Base-by-base conservation (phyloP, 1,140 invertebrate species). In the Mactra quadrangularis region DNA sequence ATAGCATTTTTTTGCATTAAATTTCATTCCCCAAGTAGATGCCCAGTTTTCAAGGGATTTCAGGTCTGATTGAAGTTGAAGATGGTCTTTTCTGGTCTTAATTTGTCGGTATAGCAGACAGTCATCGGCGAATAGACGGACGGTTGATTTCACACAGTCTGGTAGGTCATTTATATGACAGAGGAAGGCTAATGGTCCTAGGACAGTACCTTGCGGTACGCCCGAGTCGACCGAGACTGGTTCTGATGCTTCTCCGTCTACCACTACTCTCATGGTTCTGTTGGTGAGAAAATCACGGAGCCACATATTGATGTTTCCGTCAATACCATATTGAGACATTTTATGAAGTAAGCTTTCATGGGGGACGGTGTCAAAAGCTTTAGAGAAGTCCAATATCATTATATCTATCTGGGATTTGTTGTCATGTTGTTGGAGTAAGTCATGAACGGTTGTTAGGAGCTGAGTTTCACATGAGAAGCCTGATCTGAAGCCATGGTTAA, bases 1-100 rank as follows among this genome's bases (percentile, higher is more conserved):
- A 57, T 82, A 79, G 27, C 72, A 86, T 50, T 86, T 86, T 33
- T 76, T 86, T 3, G 77, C 74, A 31, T 85, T 86, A 31, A 85
- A 81, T 15, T 60, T 33, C 86, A 87, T 83, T 17, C 84, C 84
- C 79, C 75, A 85, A 19, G 22, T 31, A 15, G 3, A n/a, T 9
- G 82, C 78, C 78, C 74, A 84, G 1, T 9, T 33, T 64, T 64
- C 31, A 13, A 64, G 60, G n/a, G 11, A 3, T 2, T 38, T 3
- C n/a, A 64, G 35, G n/a, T 64, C 29, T 3, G 19, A 4, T 35
- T 64, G 11, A 25, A 64, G 60, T 1, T 9, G 2, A 2, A n/a
- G 1, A 38, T 64, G 17, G 60, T 64, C 25, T 60, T 60, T 9
- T 29, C 25, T 9, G 7, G 31, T 6, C 3, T 9, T 27, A 27